These are phyloP conservation scores for Aplysina aerophoba DNA, from an alignment of 37 sponge, comb jelly and placozoan species.

Conservation along the genomic window DNA sequence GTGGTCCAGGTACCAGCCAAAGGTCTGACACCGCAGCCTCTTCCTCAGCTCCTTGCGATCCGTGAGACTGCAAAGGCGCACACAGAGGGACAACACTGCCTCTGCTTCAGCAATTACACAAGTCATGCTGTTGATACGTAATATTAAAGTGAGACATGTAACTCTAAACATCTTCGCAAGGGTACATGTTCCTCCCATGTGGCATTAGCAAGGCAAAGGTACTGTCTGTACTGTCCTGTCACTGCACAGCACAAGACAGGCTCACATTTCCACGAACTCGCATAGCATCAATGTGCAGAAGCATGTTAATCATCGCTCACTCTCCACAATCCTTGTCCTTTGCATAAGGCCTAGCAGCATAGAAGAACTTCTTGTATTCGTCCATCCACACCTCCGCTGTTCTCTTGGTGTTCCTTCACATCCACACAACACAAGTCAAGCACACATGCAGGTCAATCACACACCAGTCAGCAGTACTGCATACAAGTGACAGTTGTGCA, in stretches of 20 bases:
- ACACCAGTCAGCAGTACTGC: too few species aligned
- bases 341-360: conserved; percentile 82
- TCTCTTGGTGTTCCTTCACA: conserved; percentile 76
- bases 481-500: too few species aligned
- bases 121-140: too few species aligned
- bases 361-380: conserved; percentile 85
- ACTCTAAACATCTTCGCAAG: not conserved
- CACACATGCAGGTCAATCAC: too few species aligned
- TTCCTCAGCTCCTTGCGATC: conserved; percentile 66
- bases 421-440: not conserved
- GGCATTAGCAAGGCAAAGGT: not conserved
- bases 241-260: too few species aligned
- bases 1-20: conserved; percentile 89
- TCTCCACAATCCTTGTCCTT: conserved; percentile 49
- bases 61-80: conserved; percentile 38
- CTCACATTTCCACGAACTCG: too few species aligned
- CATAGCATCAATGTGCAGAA: too few species aligned
- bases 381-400: conserved; percentile 99
- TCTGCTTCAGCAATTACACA: not conserved
- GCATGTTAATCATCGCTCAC: too few species aligned
- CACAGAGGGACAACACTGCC: not conserved
- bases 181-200: not conserved
- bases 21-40: conserved; percentile 79
- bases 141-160: not conserved
- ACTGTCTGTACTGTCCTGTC: too few species aligned